Percentiles rank a stretch among this genome's conserved stretches.
phyloP scores from a whole-genome alignment of 2,888 invertebrate species.

The Orthosia cruda region DNA sequence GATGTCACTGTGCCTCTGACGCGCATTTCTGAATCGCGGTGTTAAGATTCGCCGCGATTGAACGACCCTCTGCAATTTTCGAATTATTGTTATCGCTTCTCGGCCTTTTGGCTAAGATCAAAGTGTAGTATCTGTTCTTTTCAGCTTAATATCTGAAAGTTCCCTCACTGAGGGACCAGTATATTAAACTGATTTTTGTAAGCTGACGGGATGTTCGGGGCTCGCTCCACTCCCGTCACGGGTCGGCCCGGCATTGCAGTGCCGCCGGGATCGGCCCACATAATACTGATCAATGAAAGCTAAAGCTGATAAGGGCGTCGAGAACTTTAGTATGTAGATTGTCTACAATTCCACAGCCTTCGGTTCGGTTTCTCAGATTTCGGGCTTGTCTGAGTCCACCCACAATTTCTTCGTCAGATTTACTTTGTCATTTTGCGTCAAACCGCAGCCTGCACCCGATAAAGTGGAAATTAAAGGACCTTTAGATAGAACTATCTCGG shows the following conservation, averaged over 20 bases:
- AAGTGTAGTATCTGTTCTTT: constrained; percentile 77
- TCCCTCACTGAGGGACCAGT: constrained; percentile 76
- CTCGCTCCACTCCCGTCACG: constrained; percentile 75
- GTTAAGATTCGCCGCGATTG: constrained; percentile 57
- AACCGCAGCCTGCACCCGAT: too few relatives aligned
- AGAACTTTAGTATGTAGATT: too few relatives aligned
- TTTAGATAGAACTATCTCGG: too few relatives aligned
- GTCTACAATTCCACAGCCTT: too few relatives aligned
- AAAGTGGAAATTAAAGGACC: too few relatives aligned
- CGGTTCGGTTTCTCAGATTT: too few relatives aligned
- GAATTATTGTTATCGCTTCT: constrained; percentile 67
- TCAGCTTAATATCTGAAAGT: constrained; percentile 65
- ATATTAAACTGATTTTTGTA: constrained; percentile 71
- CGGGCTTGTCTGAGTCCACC: too few relatives aligned
- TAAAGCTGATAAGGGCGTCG: too few relatives aligned
- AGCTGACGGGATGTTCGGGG: constrained; percentile 74
- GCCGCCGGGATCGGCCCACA: constrained; percentile 71
- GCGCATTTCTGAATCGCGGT: constrained; percentile 64
- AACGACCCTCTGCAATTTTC: constrained; percentile 23
- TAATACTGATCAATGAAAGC: too few relatives aligned
- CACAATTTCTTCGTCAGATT: too few relatives aligned
- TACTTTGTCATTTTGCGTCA: too few relatives aligned
- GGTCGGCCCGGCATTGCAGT: constrained; percentile 76
- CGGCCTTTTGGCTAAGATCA: constrained; percentile 75
- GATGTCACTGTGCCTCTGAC: constrained; percentile 63